These are phyloP conservation scores for Lemur catta DNA, from an alignment of 2,797 vertebrate genomes.

Conservation along the genomic window DNA sequence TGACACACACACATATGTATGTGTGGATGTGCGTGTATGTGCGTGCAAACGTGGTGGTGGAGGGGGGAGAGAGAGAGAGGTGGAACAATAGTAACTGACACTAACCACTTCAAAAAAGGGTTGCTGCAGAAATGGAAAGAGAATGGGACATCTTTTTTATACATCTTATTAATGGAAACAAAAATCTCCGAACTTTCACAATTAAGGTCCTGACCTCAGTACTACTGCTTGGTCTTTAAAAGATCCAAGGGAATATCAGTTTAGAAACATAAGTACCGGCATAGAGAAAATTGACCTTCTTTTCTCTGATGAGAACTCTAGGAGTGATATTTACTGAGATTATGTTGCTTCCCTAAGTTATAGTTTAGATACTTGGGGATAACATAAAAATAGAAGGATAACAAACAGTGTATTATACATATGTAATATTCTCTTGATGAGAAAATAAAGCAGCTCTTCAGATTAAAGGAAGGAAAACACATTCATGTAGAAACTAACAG, in stretches of 20 bases:
- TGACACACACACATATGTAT: neutral
- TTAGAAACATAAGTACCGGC: neutral
- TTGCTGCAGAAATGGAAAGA: neutral
- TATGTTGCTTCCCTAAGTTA: neutral
- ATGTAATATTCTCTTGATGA: neutral
- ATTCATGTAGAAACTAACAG: neutral
- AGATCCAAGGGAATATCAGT: neutral
- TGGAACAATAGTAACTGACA: neutral
- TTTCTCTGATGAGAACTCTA: constrained; percentile 3
- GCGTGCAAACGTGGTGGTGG: neutral
- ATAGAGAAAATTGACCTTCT: neutral
- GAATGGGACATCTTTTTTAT: neutral
- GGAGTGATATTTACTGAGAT: constrained; percentile 25
- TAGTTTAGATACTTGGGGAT: neutral
- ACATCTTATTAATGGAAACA: neutral
- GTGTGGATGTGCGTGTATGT: neutral
- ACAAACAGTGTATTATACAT: neutral
- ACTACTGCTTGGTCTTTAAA: constrained; percentile 7
- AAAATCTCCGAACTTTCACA: neutral
- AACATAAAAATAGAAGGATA: neutral
- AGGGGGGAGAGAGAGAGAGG: neutral
- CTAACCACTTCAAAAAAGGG: constrained; percentile 13
- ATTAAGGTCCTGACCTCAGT: constrained; percentile 11
- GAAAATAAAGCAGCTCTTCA: neutral
- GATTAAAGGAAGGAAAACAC: neutral